A percentile compares a stretch with the other conserved stretches of the same genome.
Evolutionary conservation across 2,113 vertebrate genomes (phyloP).

Genomic region (Sphyrna mokarran): DNA sequence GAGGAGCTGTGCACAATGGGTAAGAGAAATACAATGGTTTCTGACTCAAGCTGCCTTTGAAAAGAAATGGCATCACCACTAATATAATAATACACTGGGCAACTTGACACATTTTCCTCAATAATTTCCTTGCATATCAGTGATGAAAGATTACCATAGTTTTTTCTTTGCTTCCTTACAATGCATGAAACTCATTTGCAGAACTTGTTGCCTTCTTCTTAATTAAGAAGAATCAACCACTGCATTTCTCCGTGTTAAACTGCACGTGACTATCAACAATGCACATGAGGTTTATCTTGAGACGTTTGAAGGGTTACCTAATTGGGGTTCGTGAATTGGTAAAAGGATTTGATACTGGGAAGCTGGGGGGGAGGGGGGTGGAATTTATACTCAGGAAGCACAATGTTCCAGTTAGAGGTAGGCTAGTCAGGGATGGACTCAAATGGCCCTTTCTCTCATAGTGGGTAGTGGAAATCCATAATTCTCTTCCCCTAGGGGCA

Average conservation of each 20-base stretch:
- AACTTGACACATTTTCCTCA: not conserved
- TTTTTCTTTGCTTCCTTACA: not conserved
- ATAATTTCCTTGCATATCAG: not conserved
- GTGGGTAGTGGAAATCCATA: not conserved
- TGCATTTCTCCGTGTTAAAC: not conserved
- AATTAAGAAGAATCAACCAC: not conserved
- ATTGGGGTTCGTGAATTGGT: not conserved
- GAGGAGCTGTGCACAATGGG: not conserved
- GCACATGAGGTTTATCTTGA: not conserved
- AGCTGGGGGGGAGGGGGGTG: no score
- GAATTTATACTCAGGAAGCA: not conserved
- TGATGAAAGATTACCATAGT: not conserved
- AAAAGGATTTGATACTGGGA: not conserved
- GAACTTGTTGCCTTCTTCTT: not conserved
- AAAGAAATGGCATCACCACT: not conserved
- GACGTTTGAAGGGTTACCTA: not conserved
- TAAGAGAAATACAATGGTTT: not conserved
- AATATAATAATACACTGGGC: not conserved
- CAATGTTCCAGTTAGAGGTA: not conserved
- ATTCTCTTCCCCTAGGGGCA: not conserved
- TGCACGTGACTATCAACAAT: not conserved
- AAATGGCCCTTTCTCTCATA: not conserved
- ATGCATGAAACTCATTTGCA: not conserved
- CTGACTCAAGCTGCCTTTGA: not conserved
- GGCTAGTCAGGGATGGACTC: not conserved